A percentile compares a stretch with the other conserved stretches of the same genome.
Conservation (phyloP, 1,140 invertebrate species). For the Plodia interpunctella region DNA sequence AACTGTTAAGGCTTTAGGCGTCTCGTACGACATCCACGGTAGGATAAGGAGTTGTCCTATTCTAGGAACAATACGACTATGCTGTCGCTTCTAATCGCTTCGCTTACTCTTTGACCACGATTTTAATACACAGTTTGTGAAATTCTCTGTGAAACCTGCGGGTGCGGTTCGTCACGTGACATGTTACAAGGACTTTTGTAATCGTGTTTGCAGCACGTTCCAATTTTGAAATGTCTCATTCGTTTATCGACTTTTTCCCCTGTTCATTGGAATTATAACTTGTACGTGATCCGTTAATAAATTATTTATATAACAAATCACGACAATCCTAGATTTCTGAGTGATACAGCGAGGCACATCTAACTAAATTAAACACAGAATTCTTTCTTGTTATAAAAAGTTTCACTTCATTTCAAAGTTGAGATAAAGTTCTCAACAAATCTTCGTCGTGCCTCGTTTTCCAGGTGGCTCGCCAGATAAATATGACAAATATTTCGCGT, state of each 20-base stretch:
- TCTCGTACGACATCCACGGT: no score
- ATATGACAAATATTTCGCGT: not conserved
- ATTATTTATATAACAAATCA: not conserved
- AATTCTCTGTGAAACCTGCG: not conserved
- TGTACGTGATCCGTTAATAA: no score
- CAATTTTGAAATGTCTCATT: no score
- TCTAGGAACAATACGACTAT: no score
- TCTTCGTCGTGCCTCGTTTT: not conserved
- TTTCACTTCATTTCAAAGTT: not conserved
- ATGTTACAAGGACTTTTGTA: not conserved
- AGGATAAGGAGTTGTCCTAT: no score
- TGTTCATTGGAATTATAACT: no score
- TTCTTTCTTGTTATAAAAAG: not conserved
- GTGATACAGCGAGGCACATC: not conserved
- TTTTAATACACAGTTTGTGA: not conserved
- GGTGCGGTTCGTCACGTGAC: not conserved
- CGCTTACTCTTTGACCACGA: not conserved
- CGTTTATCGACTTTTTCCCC: no score
- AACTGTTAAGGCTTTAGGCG: no score
- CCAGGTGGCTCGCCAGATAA: not conserved
- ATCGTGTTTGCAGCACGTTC: not conserved
- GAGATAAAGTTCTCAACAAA: not conserved
- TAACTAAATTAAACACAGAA: not conserved
- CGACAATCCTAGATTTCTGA: not conserved
- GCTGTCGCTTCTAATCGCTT: no score